A percentile compares a stretch with the other conserved stretches of the same genome.
Evolutionary conservation across 2,888 invertebrate genomes (phyloP).

Genomic region (Ceratothoa steindachneri): DNA sequence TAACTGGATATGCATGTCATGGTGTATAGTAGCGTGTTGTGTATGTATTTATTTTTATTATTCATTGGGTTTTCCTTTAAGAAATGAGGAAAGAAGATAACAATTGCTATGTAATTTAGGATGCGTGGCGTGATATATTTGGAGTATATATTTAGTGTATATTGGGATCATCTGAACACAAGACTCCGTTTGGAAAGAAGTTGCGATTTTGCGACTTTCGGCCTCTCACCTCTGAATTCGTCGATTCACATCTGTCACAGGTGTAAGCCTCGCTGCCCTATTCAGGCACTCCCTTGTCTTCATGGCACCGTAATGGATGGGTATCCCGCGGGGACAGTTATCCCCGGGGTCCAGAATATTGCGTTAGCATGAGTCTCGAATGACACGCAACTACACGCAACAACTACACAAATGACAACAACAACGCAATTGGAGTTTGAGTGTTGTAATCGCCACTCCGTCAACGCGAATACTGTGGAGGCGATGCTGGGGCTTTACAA

Average conservation of each 20-base stretch:
- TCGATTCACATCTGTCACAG: neutral
- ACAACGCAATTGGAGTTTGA: neutral
- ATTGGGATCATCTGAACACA: too few relatives aligned
- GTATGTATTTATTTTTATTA: too few relatives aligned
- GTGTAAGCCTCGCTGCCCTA: neutral
- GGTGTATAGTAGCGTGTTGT: too few relatives aligned
- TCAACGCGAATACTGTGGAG: constrained; percentile 12
- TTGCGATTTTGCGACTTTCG: too few relatives aligned
- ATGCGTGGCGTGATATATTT: too few relatives aligned
- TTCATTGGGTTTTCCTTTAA: too few relatives aligned
- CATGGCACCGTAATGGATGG: neutral
- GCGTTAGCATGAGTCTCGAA: neutral
- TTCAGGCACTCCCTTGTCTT: constrained; percentile 1
- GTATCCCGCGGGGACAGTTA: neutral
- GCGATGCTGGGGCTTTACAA: constrained; percentile 5
- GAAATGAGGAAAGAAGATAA: too few relatives aligned
- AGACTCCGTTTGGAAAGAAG: too few relatives aligned
- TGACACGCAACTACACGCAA: neutral
- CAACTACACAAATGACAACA: neutral
- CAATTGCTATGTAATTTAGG: too few relatives aligned
- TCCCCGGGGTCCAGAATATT: neutral
- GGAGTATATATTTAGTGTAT: too few relatives aligned
- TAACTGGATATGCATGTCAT: too few relatives aligned
- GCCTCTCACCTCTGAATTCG: neutral
- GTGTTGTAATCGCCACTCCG: neutral